A percentile compares a stretch with the other conserved stretches of the same genome.
Evolutionary conservation across 2,888 invertebrate genomes (phyloP).

Genomic region (Trypoxylon attenuatum): DNA sequence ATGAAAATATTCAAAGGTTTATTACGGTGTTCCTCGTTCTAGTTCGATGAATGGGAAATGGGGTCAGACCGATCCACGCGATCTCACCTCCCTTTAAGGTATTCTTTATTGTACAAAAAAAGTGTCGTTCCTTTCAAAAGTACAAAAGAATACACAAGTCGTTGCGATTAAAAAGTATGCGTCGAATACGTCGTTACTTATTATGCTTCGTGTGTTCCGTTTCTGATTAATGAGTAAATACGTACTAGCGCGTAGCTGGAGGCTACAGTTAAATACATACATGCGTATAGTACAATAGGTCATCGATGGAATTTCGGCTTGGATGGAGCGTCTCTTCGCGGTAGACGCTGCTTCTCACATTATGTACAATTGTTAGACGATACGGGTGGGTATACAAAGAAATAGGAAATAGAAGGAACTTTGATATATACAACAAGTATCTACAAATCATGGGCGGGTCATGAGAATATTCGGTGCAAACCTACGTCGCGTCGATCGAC

Average conservation of each 20-base stretch:
- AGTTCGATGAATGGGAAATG: neutral
- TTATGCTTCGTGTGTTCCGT: neutral
- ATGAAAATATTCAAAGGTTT: slow-evolving; percentile 38
- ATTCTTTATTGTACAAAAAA: slow-evolving; percentile 37
- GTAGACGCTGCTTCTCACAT: no score
- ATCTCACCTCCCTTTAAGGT: slow-evolving; percentile 24
- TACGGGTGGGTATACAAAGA: neutral
- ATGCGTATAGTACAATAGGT: no score
- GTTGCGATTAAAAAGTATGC: slow-evolving; percentile 17
- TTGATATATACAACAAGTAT: slow-evolving; percentile 9
- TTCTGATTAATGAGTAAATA: neutral
- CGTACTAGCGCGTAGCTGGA: no score
- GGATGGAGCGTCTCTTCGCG: no score
- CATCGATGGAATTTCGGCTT: no score
- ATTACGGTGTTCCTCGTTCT: neutral
- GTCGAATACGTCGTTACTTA: slow-evolving; percentile 1
- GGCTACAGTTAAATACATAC: neutral
- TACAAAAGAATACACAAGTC: slow-evolving; percentile 36
- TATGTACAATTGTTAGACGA: no score
- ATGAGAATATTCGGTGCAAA: no score
- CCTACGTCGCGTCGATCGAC: no score
- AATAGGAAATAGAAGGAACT: neutral
- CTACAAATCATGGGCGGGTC: neutral
- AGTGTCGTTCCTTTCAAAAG: slow-evolving; percentile 24
- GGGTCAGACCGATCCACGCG: slow-evolving; percentile 52